Conservation (phyloP, 2,113 vertebrate species). For the Neodontobutis hainanensis region DNA sequence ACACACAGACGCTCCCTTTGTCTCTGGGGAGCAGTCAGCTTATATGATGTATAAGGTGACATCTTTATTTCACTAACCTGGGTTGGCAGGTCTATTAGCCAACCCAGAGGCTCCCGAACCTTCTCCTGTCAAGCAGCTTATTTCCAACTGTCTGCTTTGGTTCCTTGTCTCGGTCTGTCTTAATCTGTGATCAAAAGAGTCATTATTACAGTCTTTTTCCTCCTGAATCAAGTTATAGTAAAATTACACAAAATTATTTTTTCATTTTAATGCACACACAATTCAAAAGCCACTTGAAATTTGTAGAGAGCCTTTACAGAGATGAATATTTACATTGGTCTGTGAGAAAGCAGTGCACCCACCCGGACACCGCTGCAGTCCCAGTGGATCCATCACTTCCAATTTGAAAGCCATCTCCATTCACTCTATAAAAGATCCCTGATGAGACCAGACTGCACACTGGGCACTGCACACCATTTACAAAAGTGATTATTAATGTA, state of each 20-base stretch:
- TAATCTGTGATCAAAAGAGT: slow-evolving; percentile 67
- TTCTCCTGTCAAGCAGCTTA: slow-evolving; percentile 58
- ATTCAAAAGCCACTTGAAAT: not conserved
- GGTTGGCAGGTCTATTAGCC: slow-evolving; percentile 76
- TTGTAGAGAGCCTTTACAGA: not conserved
- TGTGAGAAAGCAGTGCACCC: not conserved
- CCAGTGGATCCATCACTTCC: slow-evolving; percentile 40
- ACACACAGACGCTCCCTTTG: slow-evolving; percentile 34
- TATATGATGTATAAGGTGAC: slow-evolving; percentile 71
- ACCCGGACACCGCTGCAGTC: slow-evolving; percentile 2
- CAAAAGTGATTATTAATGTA: not conserved
- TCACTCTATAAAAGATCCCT: slow-evolving; percentile 15
- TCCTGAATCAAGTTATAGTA: slow-evolving; percentile 10
- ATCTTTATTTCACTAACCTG: slow-evolving; percentile 76
- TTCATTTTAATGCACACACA: slow-evolving; percentile 7
- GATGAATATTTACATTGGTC: slow-evolving; percentile 1
- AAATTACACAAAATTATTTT: slow-evolving; percentile 35
- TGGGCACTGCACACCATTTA: slow-evolving; percentile 1
- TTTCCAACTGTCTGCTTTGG: slow-evolving; percentile 58
- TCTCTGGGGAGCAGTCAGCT: slow-evolving; percentile 73
- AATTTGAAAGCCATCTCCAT: slow-evolving; percentile 34
- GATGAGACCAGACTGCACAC: slow-evolving; percentile 21
- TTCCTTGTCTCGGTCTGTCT: slow-evolving; percentile 48
- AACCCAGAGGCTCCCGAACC: slow-evolving; percentile 59
- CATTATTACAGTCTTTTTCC: slow-evolving; percentile 48